Evolutionary conservation across 2,888 invertebrate species (phyloP), one percentile per base, ranked within the genome.

Genomic region (Bugulina stolonifera): DNA sequence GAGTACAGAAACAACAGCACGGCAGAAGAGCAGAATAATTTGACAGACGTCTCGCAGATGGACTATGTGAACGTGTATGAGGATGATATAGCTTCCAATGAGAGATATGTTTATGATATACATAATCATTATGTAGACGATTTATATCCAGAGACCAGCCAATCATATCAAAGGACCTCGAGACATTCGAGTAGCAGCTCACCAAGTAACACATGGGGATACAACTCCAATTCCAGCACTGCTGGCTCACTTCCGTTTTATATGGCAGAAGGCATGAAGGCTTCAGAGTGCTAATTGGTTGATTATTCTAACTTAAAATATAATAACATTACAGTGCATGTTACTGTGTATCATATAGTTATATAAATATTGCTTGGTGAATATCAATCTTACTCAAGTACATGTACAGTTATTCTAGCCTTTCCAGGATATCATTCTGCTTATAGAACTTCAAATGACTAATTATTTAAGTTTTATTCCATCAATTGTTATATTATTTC

Each of bases 221-320:
- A 64, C 64, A 34, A 34, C 34, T 27, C 64, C 64, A 64, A 27
- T 10, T 18, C 3, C 18, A n/a, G 10, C 3, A n/a, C n/a, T 55
- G 3, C 64, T 27, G 34, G 34, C 64, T 27, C 64, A 14, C 18
- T 64, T 3, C 64, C 64, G 10, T 64, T 64, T n/a, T 64, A 64
- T 32, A 64, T 64, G 64, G 64, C n/a, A 32, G 64, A 64, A 34
- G 64, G 64, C n/a, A 64, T 64, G 64, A 64, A 64, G 32, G 64
- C 64, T 14, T 64, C 64, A 27, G 64, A 64, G 32, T 64, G 64
- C 32, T 64, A 64, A 32, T 27, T 34, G 22, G 2, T n/a, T n/a
- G n/a, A n/a, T n/a, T n/a, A n/a, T n/a, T n/a, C n/a, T n/a, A n/a
- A n/a, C n/a, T n/a, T n/a, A n/a, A n/a, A n/a, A n/a, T n/a, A n/a